These are phyloP conservation scores for Blomia tropicalis DNA, from an alignment of 2,888 invertebrate genomes.

Conservation along the genomic window DNA sequence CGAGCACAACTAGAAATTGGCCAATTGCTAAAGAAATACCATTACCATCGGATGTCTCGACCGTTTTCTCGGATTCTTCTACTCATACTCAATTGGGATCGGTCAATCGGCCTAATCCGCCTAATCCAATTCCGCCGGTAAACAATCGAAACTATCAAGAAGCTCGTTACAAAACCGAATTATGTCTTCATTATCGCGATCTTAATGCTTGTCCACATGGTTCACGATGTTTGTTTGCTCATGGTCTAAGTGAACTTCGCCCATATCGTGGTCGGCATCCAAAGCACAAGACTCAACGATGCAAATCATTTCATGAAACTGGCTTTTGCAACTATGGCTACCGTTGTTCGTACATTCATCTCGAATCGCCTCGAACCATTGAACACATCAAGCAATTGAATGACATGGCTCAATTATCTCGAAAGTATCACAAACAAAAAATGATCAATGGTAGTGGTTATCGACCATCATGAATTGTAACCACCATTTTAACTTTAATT, in stretches of 20 bases:
- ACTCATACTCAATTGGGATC: background rate
- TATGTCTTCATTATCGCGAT: conserved; percentile 25
- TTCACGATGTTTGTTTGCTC: conserved; percentile 25
- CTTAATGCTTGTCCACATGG: conserved; percentile 22
- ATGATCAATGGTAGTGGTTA: too few relatives aligned
- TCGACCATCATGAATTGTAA: too few relatives aligned
- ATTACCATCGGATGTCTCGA: background rate
- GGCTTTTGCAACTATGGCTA: conserved; percentile 27
- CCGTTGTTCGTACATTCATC: conserved; percentile 25
- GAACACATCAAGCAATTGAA: background rate
- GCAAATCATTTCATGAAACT: conserved; percentile 21
- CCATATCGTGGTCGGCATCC: conserved; percentile 21
- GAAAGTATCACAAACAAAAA: background rate
- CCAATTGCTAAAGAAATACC: background rate
- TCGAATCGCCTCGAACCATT: conserved; percentile 14
- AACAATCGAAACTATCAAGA: conserved; percentile 21
- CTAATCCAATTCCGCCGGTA: background rate
- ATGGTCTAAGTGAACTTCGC: conserved; percentile 22
- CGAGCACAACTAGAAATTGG: too few relatives aligned
- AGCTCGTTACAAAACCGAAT: conserved; percentile 25
- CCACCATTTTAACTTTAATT: too few relatives aligned
- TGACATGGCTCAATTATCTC: background rate
- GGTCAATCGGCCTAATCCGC: background rate
- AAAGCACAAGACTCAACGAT: conserved; percentile 25
- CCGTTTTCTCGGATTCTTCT: background rate